These are phyloP conservation scores for Turritopsis dohrnii DNA, from an alignment of 30 jellyfish, hydroid and myxozoan genomes.

Conservation along the genomic window DNA sequence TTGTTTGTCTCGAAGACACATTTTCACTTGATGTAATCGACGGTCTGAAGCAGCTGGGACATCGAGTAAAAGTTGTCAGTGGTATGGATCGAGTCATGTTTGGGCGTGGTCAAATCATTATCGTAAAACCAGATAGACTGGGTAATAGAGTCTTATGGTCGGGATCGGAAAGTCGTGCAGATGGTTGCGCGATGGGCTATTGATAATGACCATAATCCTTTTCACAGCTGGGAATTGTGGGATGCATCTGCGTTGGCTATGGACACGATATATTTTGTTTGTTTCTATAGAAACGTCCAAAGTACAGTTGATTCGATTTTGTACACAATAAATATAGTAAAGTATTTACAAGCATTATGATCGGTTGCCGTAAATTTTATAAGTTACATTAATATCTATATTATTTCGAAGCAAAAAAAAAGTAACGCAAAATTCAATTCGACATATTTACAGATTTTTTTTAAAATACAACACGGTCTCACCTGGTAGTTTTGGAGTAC, in stretches of 20 bases:
- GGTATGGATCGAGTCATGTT: slow-evolving; percentile 55
- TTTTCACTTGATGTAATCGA: slow-evolving; percentile 53
- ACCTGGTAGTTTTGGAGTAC: no score
- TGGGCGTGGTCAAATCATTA: slow-evolving; percentile 83
- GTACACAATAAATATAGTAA: neutral
- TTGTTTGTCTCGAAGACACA: slow-evolving; percentile 68
- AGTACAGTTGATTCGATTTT: neutral
- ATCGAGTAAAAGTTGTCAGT: slow-evolving; percentile 42
- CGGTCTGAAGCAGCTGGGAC: slow-evolving; percentile 66
- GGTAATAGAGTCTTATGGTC: slow-evolving; percentile 80
- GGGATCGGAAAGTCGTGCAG: slow-evolving; percentile 91
- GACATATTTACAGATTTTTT: neutral
- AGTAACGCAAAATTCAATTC: neutral
- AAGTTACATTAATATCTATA: neutral
- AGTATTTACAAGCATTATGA: neutral
- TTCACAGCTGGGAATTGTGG: neutral
- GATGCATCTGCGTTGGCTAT: neutral
- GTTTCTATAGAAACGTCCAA: neutral
- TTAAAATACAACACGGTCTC: neutral
- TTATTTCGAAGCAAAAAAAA: neutral
- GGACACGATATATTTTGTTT: neutral
- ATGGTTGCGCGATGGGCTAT: slow-evolving; percentile 90
- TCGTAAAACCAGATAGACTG: slow-evolving; percentile 22
- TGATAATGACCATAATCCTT: slow-evolving; percentile 4
- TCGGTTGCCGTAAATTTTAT: neutral